Evolutionary conservation across 2,888 invertebrate genomes (phyloP), one percentile per base, ranked within the genome.

Genomic region (Escarpia spicata): DNA sequence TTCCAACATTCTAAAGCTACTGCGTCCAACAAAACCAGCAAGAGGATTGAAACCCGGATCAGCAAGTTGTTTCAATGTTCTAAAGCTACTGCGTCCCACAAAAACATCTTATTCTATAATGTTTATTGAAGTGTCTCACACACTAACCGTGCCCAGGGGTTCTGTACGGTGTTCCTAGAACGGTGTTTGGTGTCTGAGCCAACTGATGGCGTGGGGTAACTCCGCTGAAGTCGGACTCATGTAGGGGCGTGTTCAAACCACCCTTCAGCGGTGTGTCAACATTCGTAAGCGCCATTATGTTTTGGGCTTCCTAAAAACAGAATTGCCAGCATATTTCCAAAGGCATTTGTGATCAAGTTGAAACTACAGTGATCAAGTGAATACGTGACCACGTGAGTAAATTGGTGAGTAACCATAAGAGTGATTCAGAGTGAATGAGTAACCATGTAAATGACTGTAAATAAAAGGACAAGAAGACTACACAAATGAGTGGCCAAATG

Each of bases 201-300:
- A 97, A 93, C 92, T 97, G 97, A 43, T 97, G 97, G 95, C 98
- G 98, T 2, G 99, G 99, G 94, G 98, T 97, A 0, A 98, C 97
- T 2, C 98, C 98, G 37, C 98, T 97, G 96, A 99, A 99, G 96
- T 99, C 99, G 0, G 98, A 97, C 95, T 98, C 98, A 93, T 98
- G 98, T 8, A 99, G 97, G 0, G 99, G 99, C 0, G 99, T 99
- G 96, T 99, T 99, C 44, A 98, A 96, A 0, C 99, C 99, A 91
- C 99, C 98, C 96, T 99, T 99, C 37, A 99, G 97, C 0, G 99
- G 99, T 0, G 99, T 99, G 96, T 99, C 99, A 1, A 99, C 99
- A 96, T 99, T 99, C 0, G 99, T 98, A 43, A 99, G 97, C 0
- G 99, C 99, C 98, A 99, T 99, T 96, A 99, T 98, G 96, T 99